Conservation (phyloP, 2,888 invertebrate genomes). For the Dendrolimus houi region DNA sequence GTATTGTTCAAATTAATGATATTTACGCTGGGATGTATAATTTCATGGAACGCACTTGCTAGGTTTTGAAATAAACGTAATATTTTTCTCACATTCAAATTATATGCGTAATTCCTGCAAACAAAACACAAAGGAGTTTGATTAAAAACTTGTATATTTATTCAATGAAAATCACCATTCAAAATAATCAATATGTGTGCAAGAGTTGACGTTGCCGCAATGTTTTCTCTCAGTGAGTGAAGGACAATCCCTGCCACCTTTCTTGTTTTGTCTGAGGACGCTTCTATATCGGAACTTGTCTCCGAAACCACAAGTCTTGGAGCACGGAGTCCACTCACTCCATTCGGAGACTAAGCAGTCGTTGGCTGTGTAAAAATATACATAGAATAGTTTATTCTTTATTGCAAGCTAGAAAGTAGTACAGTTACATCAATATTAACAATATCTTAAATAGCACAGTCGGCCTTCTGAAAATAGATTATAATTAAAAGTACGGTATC, state of each 20-base stretch:
- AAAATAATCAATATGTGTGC: constrained; percentile 55
- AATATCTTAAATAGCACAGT: no score
- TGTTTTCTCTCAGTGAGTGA: constrained; percentile 43
- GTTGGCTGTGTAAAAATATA: constrained; percentile 72
- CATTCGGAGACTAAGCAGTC: constrained; percentile 90
- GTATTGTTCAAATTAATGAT: no score
- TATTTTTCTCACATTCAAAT: no score
- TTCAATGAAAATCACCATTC: constrained; percentile 36
- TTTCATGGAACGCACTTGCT: no score
- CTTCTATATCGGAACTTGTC: constrained; percentile 86
- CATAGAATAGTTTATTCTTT: no score
- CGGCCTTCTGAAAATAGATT: no score
- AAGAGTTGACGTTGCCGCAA: constrained; percentile 57
- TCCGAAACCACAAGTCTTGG: constrained; percentile 91
- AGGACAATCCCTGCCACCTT: constrained; percentile 79
- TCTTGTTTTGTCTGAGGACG: constrained; percentile 82
- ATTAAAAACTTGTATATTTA: constrained; percentile 2
- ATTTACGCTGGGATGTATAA: no score
- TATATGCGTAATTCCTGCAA: no score
- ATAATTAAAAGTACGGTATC: not conserved
- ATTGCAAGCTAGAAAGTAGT: no score
- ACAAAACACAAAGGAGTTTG: no score
- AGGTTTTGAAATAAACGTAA: no score
- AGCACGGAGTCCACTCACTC: constrained; percentile 90
- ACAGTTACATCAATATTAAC: no score